phyloP scores from a whole-genome alignment of 2,113 vertebrate species.

The Entelurus aequoreus region DNA sequence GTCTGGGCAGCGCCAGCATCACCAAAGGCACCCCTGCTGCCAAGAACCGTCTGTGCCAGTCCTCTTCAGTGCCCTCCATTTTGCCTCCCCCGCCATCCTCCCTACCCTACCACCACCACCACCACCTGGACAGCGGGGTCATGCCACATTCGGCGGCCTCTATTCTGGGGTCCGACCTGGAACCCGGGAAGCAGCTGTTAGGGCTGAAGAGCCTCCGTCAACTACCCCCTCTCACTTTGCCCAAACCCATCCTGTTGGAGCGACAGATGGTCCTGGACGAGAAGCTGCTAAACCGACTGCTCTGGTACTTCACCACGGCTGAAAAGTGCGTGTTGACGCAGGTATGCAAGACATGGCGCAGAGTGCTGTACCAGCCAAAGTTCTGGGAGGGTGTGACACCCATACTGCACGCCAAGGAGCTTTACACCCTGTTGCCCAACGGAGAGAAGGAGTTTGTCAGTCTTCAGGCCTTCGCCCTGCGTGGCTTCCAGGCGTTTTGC shows the following conservation, averaged over 20 bases:
- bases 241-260: constrained; percentile 77
- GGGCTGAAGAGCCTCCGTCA: constrained; percentile 72
- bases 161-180: constrained; percentile 73
- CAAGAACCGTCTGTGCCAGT: constrained; percentile 96
- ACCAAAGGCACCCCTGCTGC: constrained; percentile 97
- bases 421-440: constrained; percentile 83
- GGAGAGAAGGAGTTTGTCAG: constrained; percentile 97
- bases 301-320: constrained; percentile 94
- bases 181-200: constrained; percentile 57
- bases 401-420: constrained; percentile 95
- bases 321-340: constrained; percentile 94
- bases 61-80: constrained; percentile 86
- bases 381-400: constrained; percentile 96
- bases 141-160: constrained; percentile 74
- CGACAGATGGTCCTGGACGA: constrained; percentile 88
- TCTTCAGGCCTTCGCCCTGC: constrained; percentile 90
- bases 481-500: constrained; percentile 95
- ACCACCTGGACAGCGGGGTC: constrained; percentile 71
- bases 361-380: constrained; percentile 96
- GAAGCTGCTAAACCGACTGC: constrained; percentile 93
- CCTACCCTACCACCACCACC: constrained; percentile 74
- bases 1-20: constrained; percentile 93
- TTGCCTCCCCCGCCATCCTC: constrained; percentile 76
- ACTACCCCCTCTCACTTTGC: constrained; percentile 57
- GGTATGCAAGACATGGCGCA: constrained; percentile 94